phyloP scores from a whole-genome alignment of 2,113 vertebrate species.

The Scomber colias region DNA sequence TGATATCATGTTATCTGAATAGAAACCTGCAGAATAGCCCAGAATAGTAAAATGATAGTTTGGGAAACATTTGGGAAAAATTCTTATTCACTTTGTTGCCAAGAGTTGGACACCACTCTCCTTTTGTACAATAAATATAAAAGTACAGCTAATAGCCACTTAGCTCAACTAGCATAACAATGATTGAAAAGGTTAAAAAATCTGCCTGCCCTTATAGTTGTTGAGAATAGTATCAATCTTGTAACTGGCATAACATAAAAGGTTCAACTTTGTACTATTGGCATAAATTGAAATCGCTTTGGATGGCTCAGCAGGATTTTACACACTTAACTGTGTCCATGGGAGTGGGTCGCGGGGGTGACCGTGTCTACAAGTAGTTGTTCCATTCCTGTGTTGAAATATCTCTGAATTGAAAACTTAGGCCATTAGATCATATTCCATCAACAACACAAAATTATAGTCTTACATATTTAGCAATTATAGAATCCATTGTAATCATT shows the following conservation, averaged over 20 bases:
- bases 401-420: no score
- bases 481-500: no score
- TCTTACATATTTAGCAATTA: no score
- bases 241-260: not conserved
- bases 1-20: constrained; percentile 17
- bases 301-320: not conserved
- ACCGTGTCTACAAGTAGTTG: no score
- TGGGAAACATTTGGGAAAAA: not conserved
- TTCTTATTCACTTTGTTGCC: constrained; percentile 13
- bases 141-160: not conserved
- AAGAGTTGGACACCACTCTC: not conserved
- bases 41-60: not conserved
- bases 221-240: constrained; percentile 11
- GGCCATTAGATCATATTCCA: no score
- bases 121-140: not conserved
- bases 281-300: not conserved
- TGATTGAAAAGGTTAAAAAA: not conserved
- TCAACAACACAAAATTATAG: no score
- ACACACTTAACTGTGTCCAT: not conserved
- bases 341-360: not conserved
- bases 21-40: not conserved
- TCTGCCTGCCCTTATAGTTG: not conserved
- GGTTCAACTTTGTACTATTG: no score
- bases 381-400: no score
- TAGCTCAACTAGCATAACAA: not conserved